Percentiles rank a stretch among this genome's conserved stretches.
Evolutionary conservation across 2,888 invertebrate species (phyloP).

Genomic region (Dryobotodes eremita): DNA sequence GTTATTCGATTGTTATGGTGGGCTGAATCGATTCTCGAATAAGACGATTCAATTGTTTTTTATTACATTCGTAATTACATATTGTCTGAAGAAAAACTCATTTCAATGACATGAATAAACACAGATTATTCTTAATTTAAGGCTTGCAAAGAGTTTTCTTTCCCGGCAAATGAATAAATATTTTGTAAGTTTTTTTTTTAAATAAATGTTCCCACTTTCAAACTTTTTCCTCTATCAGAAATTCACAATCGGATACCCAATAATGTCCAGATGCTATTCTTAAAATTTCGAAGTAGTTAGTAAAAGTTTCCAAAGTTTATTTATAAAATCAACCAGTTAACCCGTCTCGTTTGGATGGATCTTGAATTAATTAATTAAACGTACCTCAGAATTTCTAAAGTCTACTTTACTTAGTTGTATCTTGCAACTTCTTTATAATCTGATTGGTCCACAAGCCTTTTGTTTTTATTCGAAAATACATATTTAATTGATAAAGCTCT

Average conservation of each 20-base stretch:
- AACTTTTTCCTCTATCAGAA: too few relatives aligned
- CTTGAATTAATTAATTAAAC: slow-evolving; percentile 44
- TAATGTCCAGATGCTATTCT: not conserved
- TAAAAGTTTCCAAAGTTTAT: slow-evolving; percentile 18
- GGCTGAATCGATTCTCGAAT: slow-evolving; percentile 26
- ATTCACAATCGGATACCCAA: too few relatives aligned
- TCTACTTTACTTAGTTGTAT: slow-evolving; percentile 32
- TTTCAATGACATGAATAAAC: not conserved
- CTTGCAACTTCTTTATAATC: slow-evolving; percentile 43
- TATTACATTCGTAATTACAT: slow-evolving; percentile 15
- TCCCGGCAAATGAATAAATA: not conserved
- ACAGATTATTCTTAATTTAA: not conserved
- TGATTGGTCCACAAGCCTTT: slow-evolving; percentile 23
- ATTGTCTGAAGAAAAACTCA: not conserved
- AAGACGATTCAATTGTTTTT: slow-evolving; percentile 29
- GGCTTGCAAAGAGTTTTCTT: not conserved
- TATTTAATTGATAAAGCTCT: slow-evolving; percentile 17
- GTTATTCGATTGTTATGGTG: slow-evolving; percentile 49
- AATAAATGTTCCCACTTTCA: too few relatives aligned
- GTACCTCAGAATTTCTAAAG: slow-evolving; percentile 34
- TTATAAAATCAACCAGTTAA: slow-evolving; percentile 19
- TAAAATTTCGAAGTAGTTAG: not conserved
- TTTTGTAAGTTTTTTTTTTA: too few relatives aligned
- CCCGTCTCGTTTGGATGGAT: slow-evolving; percentile 27
- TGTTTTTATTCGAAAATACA: slow-evolving; percentile 36